Evolutionary conservation across 2,113 vertebrate species (phyloP).

Genomic region (Perca schrenkii): DNA sequence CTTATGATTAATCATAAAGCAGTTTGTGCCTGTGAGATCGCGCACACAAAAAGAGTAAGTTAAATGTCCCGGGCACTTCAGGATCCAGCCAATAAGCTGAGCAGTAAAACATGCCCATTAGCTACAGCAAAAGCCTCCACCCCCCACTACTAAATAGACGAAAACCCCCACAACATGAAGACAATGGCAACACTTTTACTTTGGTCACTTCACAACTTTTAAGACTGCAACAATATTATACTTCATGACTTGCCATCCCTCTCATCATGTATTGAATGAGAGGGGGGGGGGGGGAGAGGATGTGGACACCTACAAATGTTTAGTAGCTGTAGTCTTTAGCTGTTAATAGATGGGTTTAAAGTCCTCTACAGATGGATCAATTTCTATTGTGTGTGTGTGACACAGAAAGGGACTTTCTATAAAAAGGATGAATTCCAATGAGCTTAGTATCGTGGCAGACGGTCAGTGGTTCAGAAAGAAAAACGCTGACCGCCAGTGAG

Average conservation of each 20-base stretch:
- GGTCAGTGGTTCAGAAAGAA: slow-evolving; percentile 80
- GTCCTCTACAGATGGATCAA: slow-evolving; percentile 23
- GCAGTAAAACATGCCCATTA: not conserved
- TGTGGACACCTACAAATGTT: not conserved
- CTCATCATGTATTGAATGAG: not conserved
- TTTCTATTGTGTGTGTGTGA: slow-evolving; percentile 44
- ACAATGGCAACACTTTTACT: not conserved
- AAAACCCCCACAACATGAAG: not conserved
- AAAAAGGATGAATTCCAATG: slow-evolving; percentile 68
- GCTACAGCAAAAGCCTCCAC: not conserved
- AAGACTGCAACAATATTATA: not conserved
- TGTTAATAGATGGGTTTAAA: slow-evolving; percentile 21
- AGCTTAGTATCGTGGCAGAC: slow-evolving; percentile 70
- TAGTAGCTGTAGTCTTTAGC: not conserved
- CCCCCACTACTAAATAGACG: too few species aligned
- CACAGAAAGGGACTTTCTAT: slow-evolving; percentile 39
- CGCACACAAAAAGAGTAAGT: too few species aligned
- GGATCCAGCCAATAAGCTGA: too few species aligned
- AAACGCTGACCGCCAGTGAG: slow-evolving; percentile 86
- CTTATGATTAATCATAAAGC: too few species aligned
- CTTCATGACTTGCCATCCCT: not conserved
- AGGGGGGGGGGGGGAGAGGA: not conserved
- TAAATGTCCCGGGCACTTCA: too few species aligned
- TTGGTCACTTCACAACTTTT: not conserved
- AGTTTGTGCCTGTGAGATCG: too few species aligned